Evolutionary conservation across 1,140 invertebrate species (phyloP).

Genomic region (Bombus pyrosoma): DNA sequence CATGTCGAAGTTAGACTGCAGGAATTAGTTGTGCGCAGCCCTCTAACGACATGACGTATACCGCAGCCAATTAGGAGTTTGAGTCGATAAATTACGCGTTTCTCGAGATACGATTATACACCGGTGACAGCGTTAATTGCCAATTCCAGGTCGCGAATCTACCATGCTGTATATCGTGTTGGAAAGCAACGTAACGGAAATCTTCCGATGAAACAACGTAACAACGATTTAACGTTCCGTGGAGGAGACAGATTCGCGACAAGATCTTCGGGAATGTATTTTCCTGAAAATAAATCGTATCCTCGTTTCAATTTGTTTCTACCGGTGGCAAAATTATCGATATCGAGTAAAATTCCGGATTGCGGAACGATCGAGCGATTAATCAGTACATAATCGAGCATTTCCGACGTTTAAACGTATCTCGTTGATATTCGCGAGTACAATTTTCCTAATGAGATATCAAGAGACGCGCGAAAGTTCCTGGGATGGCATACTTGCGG

Average conservation of each 20-base stretch:
- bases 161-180: constrained; percentile 56
- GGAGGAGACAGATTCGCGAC: constrained; percentile 11
- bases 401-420: background rate
- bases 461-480: constrained; percentile 20
- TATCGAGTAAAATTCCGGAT: background rate
- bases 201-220: constrained; percentile 59
- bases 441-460: constrained; percentile 31
- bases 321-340: background rate
- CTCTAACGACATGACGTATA: constrained; percentile 69
- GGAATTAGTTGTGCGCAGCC: constrained; percentile 71
- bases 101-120: constrained; percentile 74
- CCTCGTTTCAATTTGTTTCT: background rate
- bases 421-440: background rate
- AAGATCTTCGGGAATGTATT: constrained; percentile 12
- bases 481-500: constrained; percentile 37
- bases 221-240: constrained; percentile 40
- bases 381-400: background rate
- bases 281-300: background rate
- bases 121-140: constrained; percentile 74
- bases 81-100: constrained; percentile 75
- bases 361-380: background rate
- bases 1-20: constrained; percentile 68
- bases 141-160: constrained; percentile 73
- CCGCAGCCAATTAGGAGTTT: constrained; percentile 76
- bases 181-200: constrained; percentile 63